Base-by-base conservation (phyloP, 1,140 invertebrate genomes). In the Scaptomyza pallida region DNA sequence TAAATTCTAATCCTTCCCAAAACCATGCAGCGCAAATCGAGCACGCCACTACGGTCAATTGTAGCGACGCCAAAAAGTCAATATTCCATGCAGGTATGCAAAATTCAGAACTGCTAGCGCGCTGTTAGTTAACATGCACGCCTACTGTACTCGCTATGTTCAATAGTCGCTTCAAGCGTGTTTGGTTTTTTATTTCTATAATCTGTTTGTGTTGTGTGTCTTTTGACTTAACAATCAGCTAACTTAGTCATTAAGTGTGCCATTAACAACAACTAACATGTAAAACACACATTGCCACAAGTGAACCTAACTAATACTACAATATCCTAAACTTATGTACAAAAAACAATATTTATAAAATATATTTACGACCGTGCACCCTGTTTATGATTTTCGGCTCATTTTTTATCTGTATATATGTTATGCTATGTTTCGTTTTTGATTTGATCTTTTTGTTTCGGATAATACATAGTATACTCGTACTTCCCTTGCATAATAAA, bases 71-170 rank as follows among this genome's bases (percentile, higher is more conserved):
- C 90, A 56, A 91, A 91, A 89, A 90, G 57, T 67, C 89, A 90
- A 76, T 91, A 80, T 90, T 91, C 90, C 72, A 90, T 91, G 90
- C 90, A 91, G 90, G 90, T 91, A 91, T 74, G 89, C 90, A 47
- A 56, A 56, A 19, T 8, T 35, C n/a, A 57, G 30, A 37, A 23
- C 21, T 68, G 45, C 73, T 52, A 61, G 15, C 47, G 50, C 78
- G 73, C 78, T 82, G 78, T 82, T 78, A 76, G 75, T 64, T 82
- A 72, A 69, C 43, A 56, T 61, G 55, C 60, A 23, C 47, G 40
- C 43, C 44, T 43, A 57, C 56, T 65, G 41, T 71, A 73, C 43
- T 30, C 47, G 44, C 65, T 4, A 3, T 68, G 77, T 68, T 62
- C 8, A 6, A 45, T 50, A 44, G 21, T 48, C 48, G 61, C 19